Evolutionary conservation across 2,888 invertebrate genomes (phyloP).

Genomic region (Bembecia ichneumoniformis): DNA sequence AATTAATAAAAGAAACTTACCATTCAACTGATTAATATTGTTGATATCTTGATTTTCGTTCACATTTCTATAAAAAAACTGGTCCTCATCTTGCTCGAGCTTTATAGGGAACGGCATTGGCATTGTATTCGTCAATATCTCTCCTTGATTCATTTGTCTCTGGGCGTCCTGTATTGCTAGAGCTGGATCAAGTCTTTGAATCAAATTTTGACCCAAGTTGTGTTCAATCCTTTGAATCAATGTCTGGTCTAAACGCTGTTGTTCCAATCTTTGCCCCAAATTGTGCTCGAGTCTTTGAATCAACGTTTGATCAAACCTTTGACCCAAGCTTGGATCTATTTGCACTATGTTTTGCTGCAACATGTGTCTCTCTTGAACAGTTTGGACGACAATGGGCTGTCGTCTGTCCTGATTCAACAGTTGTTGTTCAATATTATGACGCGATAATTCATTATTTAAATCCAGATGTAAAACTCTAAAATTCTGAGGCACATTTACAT

Average conservation of each 20-base stretch:
- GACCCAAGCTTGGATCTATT: background rate
- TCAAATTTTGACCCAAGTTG: constrained; percentile 21
- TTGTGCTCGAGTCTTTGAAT: constrained; percentile 4
- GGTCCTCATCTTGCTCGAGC: constrained; percentile 55
- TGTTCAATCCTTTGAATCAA: background rate
- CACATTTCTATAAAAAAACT: constrained; percentile 49
- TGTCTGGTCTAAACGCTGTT: constrained; percentile 20
- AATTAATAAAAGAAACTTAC: constrained; percentile 26
- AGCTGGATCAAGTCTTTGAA: constrained; percentile 21
- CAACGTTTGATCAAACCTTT: constrained; percentile 11
- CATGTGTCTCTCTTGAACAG: constrained; percentile 1
- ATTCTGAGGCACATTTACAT: constrained; percentile 4
- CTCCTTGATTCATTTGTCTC: constrained; percentile 27
- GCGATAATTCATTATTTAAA: constrained; percentile 36
- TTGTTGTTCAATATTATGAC: constrained; percentile 34
- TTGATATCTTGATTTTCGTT: constrained; percentile 30
- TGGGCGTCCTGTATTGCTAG: constrained; percentile 23
- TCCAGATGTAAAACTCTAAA: constrained; percentile 27
- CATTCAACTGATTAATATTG: constrained; percentile 32
- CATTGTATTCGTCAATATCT: constrained; percentile 22
- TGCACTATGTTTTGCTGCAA: constrained; percentile 6
- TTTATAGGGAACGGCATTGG: constrained; percentile 59
- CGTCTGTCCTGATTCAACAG: constrained; percentile 24
- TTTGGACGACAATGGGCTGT: constrained; percentile 17
- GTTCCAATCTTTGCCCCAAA: constrained; percentile 20